A percentile compares a stretch with the other conserved stretches of the same genome.
Conservation (phyloP, 2,888 invertebrate genomes). For the Priapulus caudatus region DNA sequence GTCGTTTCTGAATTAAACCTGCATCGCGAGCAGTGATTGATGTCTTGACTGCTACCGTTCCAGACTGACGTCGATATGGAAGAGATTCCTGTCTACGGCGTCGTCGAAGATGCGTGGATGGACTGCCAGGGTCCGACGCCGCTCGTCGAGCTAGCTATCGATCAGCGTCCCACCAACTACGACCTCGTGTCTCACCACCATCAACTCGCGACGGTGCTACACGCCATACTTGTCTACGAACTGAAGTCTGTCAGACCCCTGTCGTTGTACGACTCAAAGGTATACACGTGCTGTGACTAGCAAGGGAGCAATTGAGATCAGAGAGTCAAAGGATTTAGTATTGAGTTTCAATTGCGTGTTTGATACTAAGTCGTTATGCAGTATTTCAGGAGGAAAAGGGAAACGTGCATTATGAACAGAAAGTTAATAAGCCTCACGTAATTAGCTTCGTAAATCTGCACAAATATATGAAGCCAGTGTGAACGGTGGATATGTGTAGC, state of each 20-base stretch:
- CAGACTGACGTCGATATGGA: slow-evolving; percentile 36
- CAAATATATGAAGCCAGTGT: too few species aligned
- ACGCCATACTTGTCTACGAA: slow-evolving; percentile 64
- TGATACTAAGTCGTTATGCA: neutral
- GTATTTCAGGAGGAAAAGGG: neutral
- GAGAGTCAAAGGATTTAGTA: too few species aligned
- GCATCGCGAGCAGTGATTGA: too few species aligned
- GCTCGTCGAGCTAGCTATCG: slow-evolving; percentile 62
- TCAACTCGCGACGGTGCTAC: slow-evolving; percentile 60
- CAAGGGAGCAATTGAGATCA: too few species aligned
- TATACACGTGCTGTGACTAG: slow-evolving; percentile 31
- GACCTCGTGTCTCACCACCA: slow-evolving; percentile 65
- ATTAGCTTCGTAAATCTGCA: too few species aligned
- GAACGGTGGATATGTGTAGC: too few species aligned
- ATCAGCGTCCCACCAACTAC: slow-evolving; percentile 59
- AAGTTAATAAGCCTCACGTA: too few species aligned
- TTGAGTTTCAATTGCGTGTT: too few species aligned
- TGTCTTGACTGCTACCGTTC: too few species aligned
- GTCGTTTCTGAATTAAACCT: too few species aligned
- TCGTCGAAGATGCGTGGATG: slow-evolving; percentile 29
- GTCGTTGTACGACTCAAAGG: slow-evolving; percentile 64
- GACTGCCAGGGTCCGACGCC: slow-evolving; percentile 41
- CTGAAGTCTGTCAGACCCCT: slow-evolving; percentile 53
- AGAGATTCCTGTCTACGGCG: slow-evolving; percentile 34
- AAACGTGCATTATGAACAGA: neutral